These are phyloP conservation scores for Setophaga kirtlandii DNA, from an alignment of 2,113 vertebrate species.

Conservation along the genomic window DNA sequence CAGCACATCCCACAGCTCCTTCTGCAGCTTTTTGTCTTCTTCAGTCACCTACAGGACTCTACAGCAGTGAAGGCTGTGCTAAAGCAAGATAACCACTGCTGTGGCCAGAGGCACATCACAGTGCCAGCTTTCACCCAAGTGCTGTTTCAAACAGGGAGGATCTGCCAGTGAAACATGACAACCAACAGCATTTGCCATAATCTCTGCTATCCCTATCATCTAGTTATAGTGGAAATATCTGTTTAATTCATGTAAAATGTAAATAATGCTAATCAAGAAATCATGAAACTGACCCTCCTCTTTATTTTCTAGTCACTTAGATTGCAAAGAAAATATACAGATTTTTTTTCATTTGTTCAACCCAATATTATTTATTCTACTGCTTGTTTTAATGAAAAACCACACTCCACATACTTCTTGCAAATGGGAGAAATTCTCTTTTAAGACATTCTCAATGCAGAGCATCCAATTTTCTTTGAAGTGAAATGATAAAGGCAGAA, in stretches of 20 bases:
- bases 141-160: not conserved
- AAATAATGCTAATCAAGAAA: not conserved
- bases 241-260: not conserved
- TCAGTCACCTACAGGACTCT: not conserved
- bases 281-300: not conserved
- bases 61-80: not conserved
- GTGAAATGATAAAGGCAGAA: not conserved
- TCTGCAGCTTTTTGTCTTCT: not conserved
- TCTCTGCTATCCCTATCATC: not conserved
- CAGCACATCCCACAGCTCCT: not conserved
- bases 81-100: not conserved
- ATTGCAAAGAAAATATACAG: not conserved
- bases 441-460: not conserved
- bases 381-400: not conserved
- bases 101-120: not conserved
- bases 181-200: not conserved
- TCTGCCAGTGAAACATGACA: not conserved
- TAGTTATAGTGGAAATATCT: not conserved
- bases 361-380: not conserved
- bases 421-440: not conserved
- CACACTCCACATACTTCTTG: not conserved
- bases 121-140: not conserved
- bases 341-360: not conserved
- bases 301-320: not conserved
- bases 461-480: constrained; percentile 15